A percentile compares a stretch with the other conserved stretches of the same genome.
Conservation (phyloP, 2,888 invertebrate genomes). For the Rhimphoctona megacephalus region DNA sequence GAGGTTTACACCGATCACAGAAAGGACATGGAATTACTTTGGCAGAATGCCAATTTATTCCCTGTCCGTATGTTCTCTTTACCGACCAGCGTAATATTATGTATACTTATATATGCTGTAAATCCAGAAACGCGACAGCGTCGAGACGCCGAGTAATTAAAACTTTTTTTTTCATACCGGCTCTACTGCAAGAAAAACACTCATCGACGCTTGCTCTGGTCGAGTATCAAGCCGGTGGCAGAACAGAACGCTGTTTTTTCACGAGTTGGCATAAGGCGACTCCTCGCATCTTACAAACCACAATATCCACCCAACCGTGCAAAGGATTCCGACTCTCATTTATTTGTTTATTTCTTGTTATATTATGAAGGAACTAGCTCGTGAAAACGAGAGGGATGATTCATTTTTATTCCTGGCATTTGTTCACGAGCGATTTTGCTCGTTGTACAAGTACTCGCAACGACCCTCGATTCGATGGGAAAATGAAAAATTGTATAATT, state of each 20-base stretch:
- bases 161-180: not conserved
- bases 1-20: not conserved
- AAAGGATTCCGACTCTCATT: not conserved
- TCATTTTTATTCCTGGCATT: not conserved
- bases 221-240: not conserved
- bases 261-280: not conserved
- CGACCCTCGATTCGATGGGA: not conserved
- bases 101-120: not conserved
- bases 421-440: not conserved
- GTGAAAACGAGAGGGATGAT: not conserved
- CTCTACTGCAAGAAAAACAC: not conserved
- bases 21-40: constrained; percentile 34
- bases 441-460: not conserved
- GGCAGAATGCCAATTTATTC: constrained; percentile 36
- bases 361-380: not conserved
- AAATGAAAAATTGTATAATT: not conserved
- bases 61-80: not conserved
- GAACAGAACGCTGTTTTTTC: not conserved
- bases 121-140: constrained; percentile 12
- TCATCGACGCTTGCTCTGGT: not conserved
- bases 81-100: not conserved
- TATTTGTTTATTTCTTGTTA: not conserved
- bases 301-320: not conserved
- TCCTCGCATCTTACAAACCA: not conserved
- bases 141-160: constrained; percentile 20